Percentiles rank a stretch among this genome's conserved stretches.
Conservation (phyloP, 2,797 vertebrate genomes). For the Sebastes steindachneri region DNA sequence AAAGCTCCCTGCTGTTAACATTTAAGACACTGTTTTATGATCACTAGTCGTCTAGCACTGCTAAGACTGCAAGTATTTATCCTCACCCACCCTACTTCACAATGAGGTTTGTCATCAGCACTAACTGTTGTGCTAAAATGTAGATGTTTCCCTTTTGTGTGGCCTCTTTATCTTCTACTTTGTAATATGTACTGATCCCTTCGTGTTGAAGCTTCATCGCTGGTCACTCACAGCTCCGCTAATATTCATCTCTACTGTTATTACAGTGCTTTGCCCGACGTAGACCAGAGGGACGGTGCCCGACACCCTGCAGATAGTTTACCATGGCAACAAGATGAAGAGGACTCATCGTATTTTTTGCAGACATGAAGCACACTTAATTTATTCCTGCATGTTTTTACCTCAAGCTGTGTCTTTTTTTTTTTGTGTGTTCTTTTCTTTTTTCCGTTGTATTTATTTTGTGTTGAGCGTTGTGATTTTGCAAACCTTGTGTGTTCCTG, state of each 20-base stretch:
- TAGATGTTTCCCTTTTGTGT: not conserved
- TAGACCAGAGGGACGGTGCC: slow-evolving; percentile 58
- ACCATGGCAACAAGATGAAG: slow-evolving; percentile 38
- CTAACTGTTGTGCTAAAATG: not conserved
- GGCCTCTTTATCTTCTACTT: slow-evolving; percentile 5
- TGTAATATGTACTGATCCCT: not conserved
- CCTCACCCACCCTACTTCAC: not conserved
- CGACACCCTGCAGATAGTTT: slow-evolving; percentile 34
- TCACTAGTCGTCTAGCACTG: not conserved
- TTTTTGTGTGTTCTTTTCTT: not conserved
- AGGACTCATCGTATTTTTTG: slow-evolving; percentile 21
- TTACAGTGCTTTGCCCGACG: slow-evolving; percentile 94
- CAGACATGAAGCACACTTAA: slow-evolving; percentile 59
- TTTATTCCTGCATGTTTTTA: slow-evolving; percentile 69
- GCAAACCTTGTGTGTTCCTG: slow-evolving; percentile 1
- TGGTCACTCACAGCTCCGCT: not conserved
- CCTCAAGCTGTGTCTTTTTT: slow-evolving; percentile 21
- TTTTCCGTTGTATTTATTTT: slow-evolving; percentile 43
- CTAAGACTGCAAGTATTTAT: not conserved
- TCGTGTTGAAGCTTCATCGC: not conserved
- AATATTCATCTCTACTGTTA: slow-evolving; percentile 35
- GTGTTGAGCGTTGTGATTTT: slow-evolving; percentile 16
- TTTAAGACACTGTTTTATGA: not conserved
- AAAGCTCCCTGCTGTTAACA: not conserved
- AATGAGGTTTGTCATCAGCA: not conserved